phyloP scores from a whole-genome alignment of 1,140 invertebrate genomes.

The Gryon sp. region DNA sequence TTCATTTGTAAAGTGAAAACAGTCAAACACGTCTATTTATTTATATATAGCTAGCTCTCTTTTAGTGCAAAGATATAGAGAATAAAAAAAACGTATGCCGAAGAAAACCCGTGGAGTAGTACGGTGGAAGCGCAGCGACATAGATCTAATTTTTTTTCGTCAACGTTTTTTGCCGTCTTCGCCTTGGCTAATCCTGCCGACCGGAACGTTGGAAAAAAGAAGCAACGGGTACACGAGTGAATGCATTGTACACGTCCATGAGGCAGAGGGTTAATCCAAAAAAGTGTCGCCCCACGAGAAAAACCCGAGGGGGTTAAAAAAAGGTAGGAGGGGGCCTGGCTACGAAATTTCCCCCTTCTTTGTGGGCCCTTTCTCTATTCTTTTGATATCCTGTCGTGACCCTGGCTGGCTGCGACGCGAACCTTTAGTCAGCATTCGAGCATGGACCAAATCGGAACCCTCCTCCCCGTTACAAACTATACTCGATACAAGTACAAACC shows the following conservation, averaged over 20 bases:
- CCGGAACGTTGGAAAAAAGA: constrained; percentile 51
- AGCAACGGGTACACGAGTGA: constrained; percentile 61
- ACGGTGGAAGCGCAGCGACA: constrained; percentile 14
- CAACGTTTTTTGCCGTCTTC: constrained; percentile 58
- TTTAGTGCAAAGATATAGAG: not conserved
- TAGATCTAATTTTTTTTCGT: constrained; percentile 48
- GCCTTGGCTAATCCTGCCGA: constrained; percentile 45
- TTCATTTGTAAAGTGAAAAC: too few species aligned
- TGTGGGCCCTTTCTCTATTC: constrained; percentile 78
- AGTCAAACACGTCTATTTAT: too few species aligned
- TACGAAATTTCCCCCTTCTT: constrained; percentile 73
- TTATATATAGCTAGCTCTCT: too few species aligned
- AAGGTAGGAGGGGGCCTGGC: constrained; percentile 32
- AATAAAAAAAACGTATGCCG: not conserved
- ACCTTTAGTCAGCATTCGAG: constrained; percentile 77
- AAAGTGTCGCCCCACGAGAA: constrained; percentile 69
- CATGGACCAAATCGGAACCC: constrained; percentile 75
- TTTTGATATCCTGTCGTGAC: constrained; percentile 75
- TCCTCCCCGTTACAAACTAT: constrained; percentile 27
- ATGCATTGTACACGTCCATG: constrained; percentile 68
- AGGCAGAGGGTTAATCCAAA: constrained; percentile 68
- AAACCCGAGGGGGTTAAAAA: constrained; percentile 65
- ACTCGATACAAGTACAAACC: constrained; percentile 11
- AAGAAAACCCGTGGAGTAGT: constrained; percentile 14
- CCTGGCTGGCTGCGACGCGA: constrained; percentile 61